phyloP scores from a whole-genome alignment of 2,797 vertebrate genomes.

The Platalea minor region DNA sequence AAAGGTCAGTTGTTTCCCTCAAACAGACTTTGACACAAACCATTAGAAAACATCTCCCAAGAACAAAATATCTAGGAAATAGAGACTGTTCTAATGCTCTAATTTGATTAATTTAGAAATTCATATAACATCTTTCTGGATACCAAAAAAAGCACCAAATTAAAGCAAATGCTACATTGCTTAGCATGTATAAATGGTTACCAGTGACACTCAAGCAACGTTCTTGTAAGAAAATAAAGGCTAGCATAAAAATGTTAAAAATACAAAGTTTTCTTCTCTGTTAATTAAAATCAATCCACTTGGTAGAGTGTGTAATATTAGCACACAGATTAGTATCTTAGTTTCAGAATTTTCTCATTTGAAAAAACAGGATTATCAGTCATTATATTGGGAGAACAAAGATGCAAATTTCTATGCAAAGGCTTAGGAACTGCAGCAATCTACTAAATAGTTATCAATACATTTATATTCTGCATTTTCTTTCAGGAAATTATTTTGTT shows the following conservation, averaged over 20 bases:
- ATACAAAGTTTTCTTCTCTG: background rate
- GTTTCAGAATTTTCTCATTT: background rate
- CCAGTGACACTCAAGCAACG: background rate
- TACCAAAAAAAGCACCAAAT: background rate
- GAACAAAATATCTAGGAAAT: background rate
- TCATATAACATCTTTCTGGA: background rate
- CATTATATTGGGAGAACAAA: background rate
- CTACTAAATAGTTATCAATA: background rate
- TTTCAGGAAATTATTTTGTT: background rate
- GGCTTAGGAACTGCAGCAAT: background rate
- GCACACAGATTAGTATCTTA: background rate
- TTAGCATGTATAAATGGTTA: background rate
- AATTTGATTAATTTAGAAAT: background rate
- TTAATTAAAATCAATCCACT: background rate
- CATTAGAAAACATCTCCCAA: background rate
- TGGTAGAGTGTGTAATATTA: background rate
- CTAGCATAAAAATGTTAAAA: background rate
- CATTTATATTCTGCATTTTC: background rate
- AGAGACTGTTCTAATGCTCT: background rate
- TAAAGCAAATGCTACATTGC: background rate
- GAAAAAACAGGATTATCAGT: background rate
- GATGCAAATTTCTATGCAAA: background rate
- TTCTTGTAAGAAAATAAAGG: background rate
- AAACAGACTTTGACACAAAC: background rate
- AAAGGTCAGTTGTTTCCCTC: background rate